Conservation (phyloP, 2,113 vertebrate species). For the Colius striatus region DNA sequence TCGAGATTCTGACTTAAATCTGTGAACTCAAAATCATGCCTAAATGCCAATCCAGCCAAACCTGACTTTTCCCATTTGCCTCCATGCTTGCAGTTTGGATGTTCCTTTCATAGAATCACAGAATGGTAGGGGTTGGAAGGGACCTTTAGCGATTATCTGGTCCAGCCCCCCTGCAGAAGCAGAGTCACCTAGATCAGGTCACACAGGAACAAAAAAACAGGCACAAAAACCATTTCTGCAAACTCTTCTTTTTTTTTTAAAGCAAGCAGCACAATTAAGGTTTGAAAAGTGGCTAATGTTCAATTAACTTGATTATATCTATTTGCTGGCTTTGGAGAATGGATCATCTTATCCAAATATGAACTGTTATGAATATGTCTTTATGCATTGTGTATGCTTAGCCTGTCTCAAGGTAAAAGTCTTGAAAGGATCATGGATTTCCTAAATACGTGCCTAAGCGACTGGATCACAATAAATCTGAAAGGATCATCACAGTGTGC, state of each 20-base stretch:
- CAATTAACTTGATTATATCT: neutral
- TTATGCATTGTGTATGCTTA: neutral
- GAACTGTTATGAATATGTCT: neutral
- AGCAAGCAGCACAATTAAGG: neutral
- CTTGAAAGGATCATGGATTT: slow-evolving; percentile 31
- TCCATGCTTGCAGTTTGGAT: neutral
- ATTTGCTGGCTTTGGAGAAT: neutral
- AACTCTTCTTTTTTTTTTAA: neutral
- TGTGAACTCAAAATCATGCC: neutral
- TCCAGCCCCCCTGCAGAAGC: too few relatives aligned
- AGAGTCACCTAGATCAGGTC: too few relatives aligned
- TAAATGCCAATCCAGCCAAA: neutral
- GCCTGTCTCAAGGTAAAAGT: slow-evolving; percentile 22
- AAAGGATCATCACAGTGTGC: slow-evolving; percentile 2
- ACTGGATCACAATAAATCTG: slow-evolving; percentile 39
- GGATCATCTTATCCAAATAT: neutral
- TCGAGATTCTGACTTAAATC: neutral
- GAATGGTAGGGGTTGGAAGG: too few relatives aligned
- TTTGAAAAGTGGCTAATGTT: slow-evolving; percentile 14
- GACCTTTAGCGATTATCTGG: too few relatives aligned
- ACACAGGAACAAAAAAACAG: too few relatives aligned
- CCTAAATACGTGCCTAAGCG: neutral
- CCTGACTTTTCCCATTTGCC: neutral
- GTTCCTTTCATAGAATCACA: neutral
- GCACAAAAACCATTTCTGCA: neutral